Evolutionary conservation across 1,140 invertebrate genomes (phyloP).

Genomic region (Lanistes nyassanus): DNA sequence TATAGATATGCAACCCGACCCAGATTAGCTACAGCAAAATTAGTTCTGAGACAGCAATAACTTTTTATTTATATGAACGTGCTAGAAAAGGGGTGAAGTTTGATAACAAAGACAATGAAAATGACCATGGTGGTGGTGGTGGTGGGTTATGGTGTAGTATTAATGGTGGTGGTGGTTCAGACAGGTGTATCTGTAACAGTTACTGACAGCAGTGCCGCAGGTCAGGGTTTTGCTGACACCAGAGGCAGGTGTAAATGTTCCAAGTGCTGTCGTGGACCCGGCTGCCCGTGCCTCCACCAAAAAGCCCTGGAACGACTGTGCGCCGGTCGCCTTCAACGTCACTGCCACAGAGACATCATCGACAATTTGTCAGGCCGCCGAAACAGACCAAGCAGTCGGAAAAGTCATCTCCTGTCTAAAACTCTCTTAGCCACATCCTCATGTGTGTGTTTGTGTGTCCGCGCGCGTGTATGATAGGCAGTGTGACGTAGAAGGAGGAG

Average conservation of each 20-base stretch:
- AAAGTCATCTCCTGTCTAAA: conserved; percentile 1
- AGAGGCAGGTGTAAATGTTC: not conserved
- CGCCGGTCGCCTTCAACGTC: not conserved
- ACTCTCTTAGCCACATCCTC: not conserved
- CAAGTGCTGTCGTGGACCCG: too few species aligned
- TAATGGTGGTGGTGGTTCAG: too few species aligned
- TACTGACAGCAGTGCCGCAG: not conserved
- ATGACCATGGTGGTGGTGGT: not conserved
- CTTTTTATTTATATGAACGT: too few species aligned
- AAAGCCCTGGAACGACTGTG: not conserved
- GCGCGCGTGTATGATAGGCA: conserved; percentile 1
- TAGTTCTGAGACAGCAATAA: too few species aligned
- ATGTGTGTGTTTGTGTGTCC: conserved; percentile 20
- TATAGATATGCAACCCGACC: too few species aligned
- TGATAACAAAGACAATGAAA: not conserved
- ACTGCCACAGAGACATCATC: not conserved
- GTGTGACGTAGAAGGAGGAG: not conserved
- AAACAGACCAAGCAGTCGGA: not conserved
- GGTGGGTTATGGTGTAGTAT: too few species aligned
- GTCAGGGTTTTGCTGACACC: not conserved
- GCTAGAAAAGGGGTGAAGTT: too few species aligned
- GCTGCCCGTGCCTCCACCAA: not conserved
- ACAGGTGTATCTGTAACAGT: too few species aligned
- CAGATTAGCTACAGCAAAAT: too few species aligned
- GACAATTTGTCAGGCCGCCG: not conserved